phyloP scores from a whole-genome alignment of 2,888 invertebrate genomes.

The Tiliacea aurago region DNA sequence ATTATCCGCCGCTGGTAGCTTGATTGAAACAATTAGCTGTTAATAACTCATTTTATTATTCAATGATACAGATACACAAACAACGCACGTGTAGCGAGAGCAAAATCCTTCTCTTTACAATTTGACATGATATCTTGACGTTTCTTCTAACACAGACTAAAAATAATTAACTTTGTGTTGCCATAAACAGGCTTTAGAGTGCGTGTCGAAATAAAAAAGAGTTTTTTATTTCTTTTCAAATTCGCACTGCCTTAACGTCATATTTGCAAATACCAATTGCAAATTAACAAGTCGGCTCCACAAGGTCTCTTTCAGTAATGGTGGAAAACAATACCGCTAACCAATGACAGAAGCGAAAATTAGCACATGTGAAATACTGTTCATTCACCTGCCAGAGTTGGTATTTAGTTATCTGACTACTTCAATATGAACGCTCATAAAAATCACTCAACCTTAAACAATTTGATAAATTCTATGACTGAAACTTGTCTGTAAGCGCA shows the following conservation, averaged over 20 bases:
- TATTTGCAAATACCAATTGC: constrained; percentile 54
- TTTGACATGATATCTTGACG: too few relatives aligned
- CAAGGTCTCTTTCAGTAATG: constrained; percentile 75
- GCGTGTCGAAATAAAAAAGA: constrained; percentile 23
- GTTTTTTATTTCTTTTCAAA: constrained; percentile 12
- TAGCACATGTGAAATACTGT: constrained; percentile 84
- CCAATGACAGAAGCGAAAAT: constrained; percentile 82
- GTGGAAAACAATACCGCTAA: constrained; percentile 79
- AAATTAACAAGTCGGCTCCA: constrained; percentile 61
- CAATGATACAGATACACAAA: too few relatives aligned
- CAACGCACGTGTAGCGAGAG: too few relatives aligned
- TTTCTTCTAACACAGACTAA: too few relatives aligned
- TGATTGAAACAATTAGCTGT: too few relatives aligned
- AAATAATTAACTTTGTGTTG: too few relatives aligned
- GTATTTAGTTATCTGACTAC: constrained; percentile 45
- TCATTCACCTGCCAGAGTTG: constrained; percentile 79
- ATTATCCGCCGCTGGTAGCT: too few relatives aligned
- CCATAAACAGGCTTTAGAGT: constrained; percentile 12
- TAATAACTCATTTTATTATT: too few relatives aligned
- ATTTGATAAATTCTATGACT: constrained; percentile 45
- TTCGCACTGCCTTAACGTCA: constrained; percentile 49
- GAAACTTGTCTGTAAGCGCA: constrained; percentile 11
- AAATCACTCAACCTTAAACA: constrained; percentile 50
- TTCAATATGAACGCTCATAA: constrained; percentile 48
- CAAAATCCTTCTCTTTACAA: too few relatives aligned